phyloP scores from a whole-genome alignment of 1,140 invertebrate genomes.

The Phenacoccus solenopsis region DNA sequence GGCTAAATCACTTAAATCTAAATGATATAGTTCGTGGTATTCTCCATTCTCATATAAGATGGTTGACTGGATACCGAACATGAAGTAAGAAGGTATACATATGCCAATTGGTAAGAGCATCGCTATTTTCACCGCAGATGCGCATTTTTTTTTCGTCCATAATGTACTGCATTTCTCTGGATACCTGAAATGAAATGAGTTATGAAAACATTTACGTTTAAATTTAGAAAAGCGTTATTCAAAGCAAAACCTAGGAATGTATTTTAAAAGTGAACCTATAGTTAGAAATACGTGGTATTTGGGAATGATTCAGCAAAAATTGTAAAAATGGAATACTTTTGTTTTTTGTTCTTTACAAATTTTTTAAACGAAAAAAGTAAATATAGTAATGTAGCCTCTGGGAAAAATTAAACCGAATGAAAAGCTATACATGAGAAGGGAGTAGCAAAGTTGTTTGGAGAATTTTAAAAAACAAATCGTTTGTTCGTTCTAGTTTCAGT shows the following conservation, averaged over 20 bases:
- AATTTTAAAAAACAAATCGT: neutral
- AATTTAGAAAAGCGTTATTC: no score
- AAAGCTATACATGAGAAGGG: neutral
- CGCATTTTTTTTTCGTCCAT: constrained; percentile 58
- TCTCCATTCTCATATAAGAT: constrained; percentile 16
- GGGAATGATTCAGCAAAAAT: no score
- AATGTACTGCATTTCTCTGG: constrained; percentile 38
- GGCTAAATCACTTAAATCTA: constrained; percentile 38
- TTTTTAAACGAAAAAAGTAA: no score
- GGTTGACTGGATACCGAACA: constrained; percentile 35
- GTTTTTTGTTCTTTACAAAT: no score
- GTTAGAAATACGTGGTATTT: no score
- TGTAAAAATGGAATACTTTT: no score
- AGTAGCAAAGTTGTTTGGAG: neutral
- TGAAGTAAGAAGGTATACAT: constrained; percentile 71
- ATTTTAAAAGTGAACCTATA: no score
- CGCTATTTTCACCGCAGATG: constrained; percentile 58
- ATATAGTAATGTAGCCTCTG: no score
- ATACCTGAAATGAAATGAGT: constrained; percentile 9
- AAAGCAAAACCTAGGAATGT: no score
- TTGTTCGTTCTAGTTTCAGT: neutral
- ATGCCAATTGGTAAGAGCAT: constrained; percentile 71
- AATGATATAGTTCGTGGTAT: constrained; percentile 34
- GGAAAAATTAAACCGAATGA: neutral
- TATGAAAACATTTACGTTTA: no score